Evolutionary conservation across 1,140 invertebrate genomes (phyloP).

Genomic region (Hydropsyche tenuis): DNA sequence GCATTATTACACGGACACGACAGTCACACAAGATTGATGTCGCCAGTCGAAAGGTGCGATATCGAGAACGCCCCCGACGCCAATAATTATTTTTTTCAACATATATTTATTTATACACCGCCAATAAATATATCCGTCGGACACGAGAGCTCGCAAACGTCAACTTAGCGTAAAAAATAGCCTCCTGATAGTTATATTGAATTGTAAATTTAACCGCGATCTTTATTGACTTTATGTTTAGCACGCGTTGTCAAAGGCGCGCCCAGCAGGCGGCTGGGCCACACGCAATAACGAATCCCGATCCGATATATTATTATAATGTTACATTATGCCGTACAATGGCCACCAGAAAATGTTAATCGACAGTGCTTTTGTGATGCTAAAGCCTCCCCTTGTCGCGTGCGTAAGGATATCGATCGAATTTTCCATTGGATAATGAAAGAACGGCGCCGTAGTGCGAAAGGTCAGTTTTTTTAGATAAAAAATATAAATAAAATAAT

Average conservation of each 20-base stretch:
- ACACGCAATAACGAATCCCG: slow-evolving; percentile 28
- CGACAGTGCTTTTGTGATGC: too few relatives aligned
- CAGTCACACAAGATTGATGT: slow-evolving; percentile 19
- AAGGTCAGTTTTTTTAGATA: too few relatives aligned
- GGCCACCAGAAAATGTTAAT: too few relatives aligned
- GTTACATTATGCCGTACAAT: too few relatives aligned
- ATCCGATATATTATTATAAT: too few relatives aligned
- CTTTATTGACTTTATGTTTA: slow-evolving; percentile 42
- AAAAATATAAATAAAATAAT: too few relatives aligned
- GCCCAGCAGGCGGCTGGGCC: slow-evolving; percentile 34
- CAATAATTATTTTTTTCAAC: not conserved
- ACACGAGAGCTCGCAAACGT: slow-evolving; percentile 22
- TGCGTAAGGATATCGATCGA: too few relatives aligned
- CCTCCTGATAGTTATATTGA: slow-evolving; percentile 29
- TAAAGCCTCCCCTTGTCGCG: too few relatives aligned
- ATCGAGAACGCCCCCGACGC: not conserved
- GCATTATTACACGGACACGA: not conserved
- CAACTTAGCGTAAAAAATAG: slow-evolving; percentile 28
- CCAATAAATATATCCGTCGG: slow-evolving; percentile 26
- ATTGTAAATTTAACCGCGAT: slow-evolving; percentile 31
- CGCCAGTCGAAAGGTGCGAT: slow-evolving; percentile 3
- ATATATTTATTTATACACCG: slow-evolving; percentile 6
- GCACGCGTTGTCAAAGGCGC: slow-evolving; percentile 37
- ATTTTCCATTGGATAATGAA: too few relatives aligned
- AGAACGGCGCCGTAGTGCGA: too few relatives aligned